Base-by-base conservation (phyloP, 2,888 invertebrate genomes). In the Himalopsyche tibetana region DNA sequence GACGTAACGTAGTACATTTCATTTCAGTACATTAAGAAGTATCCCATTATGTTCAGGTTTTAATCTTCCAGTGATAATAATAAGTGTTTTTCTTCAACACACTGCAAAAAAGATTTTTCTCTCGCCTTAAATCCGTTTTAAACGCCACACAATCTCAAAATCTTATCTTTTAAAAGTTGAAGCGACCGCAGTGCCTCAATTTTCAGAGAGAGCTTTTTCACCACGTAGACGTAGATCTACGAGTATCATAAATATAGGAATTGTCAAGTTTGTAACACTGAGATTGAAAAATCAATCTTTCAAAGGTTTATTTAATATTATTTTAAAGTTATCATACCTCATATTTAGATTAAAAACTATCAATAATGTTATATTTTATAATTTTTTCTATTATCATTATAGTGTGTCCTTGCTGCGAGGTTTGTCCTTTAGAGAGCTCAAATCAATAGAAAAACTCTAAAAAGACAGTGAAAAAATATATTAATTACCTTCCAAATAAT, bases 161-260 rank as follows among this genome's bases (percentile, higher is more conserved):
- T 74, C 74, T 74, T 74, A 74, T 74, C 74, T 74, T 36, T 74
- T 74, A 38, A 74, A 74, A 74, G 74, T 74, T 74, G 74, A 38
- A 74, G 74, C 74, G 74, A 74, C 74, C 74, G 74, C 74, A 36
- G 28, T 36, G 38, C 28, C 74, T 74, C 74, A 74, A 74, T 36
- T 74, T 74, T 74, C 36, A 11, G 74, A 74, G 74, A 74, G 74
- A 74, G 74, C 74, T 74, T 74, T 74, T 74, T 63, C 28, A 28
- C 63, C 63, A 63, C 63, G 63, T 63, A 19, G 63, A 74, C 38
- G 38, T 74, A 74, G 74, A 74, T 9, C 74, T 74, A 36, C 19
- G 74, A 74, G 74, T 28, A 74, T 74, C 74, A 74, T 74, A 74
- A 74, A 74, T 74, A 74, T 28, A 74, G 74, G 28, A 38, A 38